Conservation (phyloP, 1,140 invertebrate genomes). For the Brevipalpus yothersi region DNA sequence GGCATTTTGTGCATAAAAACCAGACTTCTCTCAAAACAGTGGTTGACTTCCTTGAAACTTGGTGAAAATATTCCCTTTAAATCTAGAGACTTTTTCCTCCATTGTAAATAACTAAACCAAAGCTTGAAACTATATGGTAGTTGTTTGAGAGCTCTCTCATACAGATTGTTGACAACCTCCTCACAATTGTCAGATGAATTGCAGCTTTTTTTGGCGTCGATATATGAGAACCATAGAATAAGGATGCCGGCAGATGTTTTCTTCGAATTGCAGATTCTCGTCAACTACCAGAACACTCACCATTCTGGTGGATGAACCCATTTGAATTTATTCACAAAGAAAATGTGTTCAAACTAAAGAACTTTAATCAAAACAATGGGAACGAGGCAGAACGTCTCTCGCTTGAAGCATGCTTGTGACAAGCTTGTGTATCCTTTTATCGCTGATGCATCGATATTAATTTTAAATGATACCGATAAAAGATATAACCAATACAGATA, state of each 20-base stretch:
- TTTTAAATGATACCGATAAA: too few relatives aligned
- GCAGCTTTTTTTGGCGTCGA: slow-evolving; percentile 74
- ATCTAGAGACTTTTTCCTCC: slow-evolving; percentile 54
- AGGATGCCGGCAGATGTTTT: slow-evolving; percentile 88
- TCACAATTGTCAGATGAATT: slow-evolving; percentile 41
- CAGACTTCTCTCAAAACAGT: slow-evolving; percentile 77
- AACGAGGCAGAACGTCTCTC: too few relatives aligned
- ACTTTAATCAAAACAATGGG: too few relatives aligned
- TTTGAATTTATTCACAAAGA: too few relatives aligned
- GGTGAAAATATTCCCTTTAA: slow-evolving; percentile 56
- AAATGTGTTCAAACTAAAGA: too few relatives aligned
- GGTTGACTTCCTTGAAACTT: slow-evolving; percentile 74
- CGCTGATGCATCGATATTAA: too few relatives aligned
- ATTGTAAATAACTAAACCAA: slow-evolving; percentile 84
- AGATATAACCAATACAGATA: too few relatives aligned
- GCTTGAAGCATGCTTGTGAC: too few relatives aligned
- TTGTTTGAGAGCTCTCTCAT: slow-evolving; percentile 83
- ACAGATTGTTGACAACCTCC: slow-evolving; percentile 63
- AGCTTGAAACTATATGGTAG: slow-evolving; percentile 93
- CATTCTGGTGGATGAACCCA: too few relatives aligned
- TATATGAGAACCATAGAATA: slow-evolving; percentile 92
- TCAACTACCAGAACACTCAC: slow-evolving; percentile 23
- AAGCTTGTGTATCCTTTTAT: too few relatives aligned
- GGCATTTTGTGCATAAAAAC: slow-evolving; percentile 99
- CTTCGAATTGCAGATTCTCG: slow-evolving; percentile 89